Evolutionary conservation across 2,113 vertebrate genomes (phyloP), one percentile per base, ranked within the genome.

Genomic region (Hemichromis elongatus): DNA sequence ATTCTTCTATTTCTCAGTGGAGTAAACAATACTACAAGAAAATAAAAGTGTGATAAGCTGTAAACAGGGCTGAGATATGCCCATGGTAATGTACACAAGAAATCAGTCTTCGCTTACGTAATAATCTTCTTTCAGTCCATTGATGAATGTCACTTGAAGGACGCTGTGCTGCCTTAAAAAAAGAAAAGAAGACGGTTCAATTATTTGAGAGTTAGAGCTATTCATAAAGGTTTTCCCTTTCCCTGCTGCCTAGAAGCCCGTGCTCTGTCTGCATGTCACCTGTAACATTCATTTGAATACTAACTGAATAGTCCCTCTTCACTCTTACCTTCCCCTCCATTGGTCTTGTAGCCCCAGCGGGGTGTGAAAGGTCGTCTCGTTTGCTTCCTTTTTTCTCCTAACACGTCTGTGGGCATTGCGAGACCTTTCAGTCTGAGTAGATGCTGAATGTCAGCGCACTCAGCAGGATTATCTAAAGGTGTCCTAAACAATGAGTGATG

Each of bases 211-310:
- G 79, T 82, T 82, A 84, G 24, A 88, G 81, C 84, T 57, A 82
- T 86, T 87, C 2, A 42, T 80, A 86, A 14, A 63, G 63, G 81
- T 66, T 82, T 70, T 28, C 45, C 30, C 40, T 26, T 30, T 33
- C 61, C 12, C 26, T 9, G 26, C 30, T 26, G 12, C 83, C 35
- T 28, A 45, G 50, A 82, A 75, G 66, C 70, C 9, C 24, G 2
- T 80, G 47, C 86, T 81, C 80, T 55, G 21, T 85, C 81, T 78
- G 86, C 54, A 87, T 92, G 78, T 92, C 89, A 91, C 88, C 88
- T 92, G 81, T 88, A 90, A 85, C 90, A 86, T 88, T 93, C 7
- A 90, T 91, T 87, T 94, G 82, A 93, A 88, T 89, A 91, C 86
- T 86, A 86, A 88, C 82, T 52, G 33, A 79, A 82, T 52, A 55